Base-by-base conservation (phyloP, 2,113 vertebrate species). In the Apteryx mantelli region DNA sequence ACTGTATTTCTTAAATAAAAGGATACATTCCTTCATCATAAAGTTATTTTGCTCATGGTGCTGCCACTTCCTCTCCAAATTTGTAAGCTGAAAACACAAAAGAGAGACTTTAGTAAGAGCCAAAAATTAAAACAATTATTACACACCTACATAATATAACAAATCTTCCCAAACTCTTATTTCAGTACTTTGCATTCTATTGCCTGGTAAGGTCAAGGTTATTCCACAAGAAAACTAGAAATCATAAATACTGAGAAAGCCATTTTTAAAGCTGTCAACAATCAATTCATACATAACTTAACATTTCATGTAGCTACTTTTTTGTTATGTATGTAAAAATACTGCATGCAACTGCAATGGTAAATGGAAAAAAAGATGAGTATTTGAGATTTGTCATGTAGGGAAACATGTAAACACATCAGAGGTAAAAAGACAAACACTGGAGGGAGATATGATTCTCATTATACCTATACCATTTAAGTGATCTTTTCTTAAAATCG, bases 21-120 rank as follows among this genome's bases (percentile, higher is more conserved):
- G 99, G 99, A 99, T 99, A 99, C 99, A 99, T 93, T 99, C 99
- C 98, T 99, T 99, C 99, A 99, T 99, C 66, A 99, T 99, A 92
- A 99, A 99, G 97, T 99, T 99, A 98, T 99, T 99, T 98, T 99
- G 99, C 88, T 99, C 99, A 94, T 98, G 97, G 91, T 99, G 99
- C 86, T 99, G 99, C 99, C 99, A 99, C 89, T 99, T 99, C 97
- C 99, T 98, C 96, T 99, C 99, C 98, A 99, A 97, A 98, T 99
- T 99, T 80, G 98, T 98, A 95, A 99, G 98, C 99, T 99, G 91
- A 88, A 98, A 97, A 86, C 75, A 96, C 28, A 98, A 85, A 89
- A 95, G 71, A 44, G 83, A 91, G 86, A 96, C 52, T 73, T 95
- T 89, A 91, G 78, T 20, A 92, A 89, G 32, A 92, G 83, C 7